These are phyloP conservation scores for Pollicipes pollicipes DNA, from an alignment of 1,140 invertebrate genomes.

Conservation along the genomic window DNA sequence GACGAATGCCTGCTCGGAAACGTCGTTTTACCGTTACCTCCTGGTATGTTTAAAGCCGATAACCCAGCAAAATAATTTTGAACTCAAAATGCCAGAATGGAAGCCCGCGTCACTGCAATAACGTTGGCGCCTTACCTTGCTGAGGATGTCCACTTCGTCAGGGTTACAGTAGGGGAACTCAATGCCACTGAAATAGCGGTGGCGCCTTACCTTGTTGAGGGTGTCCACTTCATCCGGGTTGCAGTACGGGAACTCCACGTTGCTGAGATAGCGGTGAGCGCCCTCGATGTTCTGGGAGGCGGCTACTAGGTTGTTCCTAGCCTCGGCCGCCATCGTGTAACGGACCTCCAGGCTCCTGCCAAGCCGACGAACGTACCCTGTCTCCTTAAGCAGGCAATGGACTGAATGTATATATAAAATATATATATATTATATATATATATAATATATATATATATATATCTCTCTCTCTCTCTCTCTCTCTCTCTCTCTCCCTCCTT, in stretches of 20 bases:
- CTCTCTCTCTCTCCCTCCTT: too few species aligned
- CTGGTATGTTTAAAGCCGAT: too few species aligned
- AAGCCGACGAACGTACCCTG: too few species aligned
- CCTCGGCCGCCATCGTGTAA: slow-evolving; percentile 34
- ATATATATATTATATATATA: too few species aligned
- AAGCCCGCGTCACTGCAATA: slow-evolving; percentile 39
- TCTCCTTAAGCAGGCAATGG: too few species aligned
- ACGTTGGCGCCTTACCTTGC: slow-evolving; percentile 31
- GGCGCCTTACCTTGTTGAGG: slow-evolving; percentile 31
- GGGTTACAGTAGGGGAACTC: slow-evolving; percentile 41
- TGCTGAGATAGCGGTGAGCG: slow-evolving; percentile 36
- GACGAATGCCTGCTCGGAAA: too few species aligned
- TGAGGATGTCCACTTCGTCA: slow-evolving; percentile 34
- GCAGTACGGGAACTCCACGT: slow-evolving; percentile 42
- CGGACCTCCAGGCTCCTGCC: slow-evolving; percentile 24
- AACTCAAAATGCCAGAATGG: too few species aligned
- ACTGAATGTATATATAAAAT: too few species aligned
- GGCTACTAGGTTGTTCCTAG: slow-evolving; percentile 38
- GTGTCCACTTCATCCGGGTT: slow-evolving; percentile 35
- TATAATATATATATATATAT: too few species aligned
- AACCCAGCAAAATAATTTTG: too few species aligned
- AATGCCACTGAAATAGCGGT: slow-evolving; percentile 36
- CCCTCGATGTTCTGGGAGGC: slow-evolving; percentile 36
- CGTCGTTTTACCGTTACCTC: too few species aligned
- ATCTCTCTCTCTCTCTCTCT: too few species aligned